Evolutionary conservation across 37 sponge, comb jelly and placozoan genomes (phyloP).

Genomic region (Geodia barretti): DNA sequence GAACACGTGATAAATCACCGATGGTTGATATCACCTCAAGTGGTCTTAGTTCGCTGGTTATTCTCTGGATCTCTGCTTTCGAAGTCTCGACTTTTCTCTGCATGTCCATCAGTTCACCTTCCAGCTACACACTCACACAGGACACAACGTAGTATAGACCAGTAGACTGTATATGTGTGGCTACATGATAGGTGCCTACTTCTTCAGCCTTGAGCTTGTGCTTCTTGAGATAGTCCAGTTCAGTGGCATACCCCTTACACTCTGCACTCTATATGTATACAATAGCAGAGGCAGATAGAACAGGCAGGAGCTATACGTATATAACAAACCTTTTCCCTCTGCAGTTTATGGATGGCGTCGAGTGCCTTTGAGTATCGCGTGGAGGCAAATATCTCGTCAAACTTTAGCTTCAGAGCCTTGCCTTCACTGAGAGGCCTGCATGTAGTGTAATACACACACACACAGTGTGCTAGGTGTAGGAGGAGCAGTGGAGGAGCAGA

Average conservation of each 20-base stretch:
- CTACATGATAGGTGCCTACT: slow-evolving; percentile 14
- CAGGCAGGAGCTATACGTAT: background rate
- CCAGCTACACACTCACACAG: slow-evolving; percentile 46
- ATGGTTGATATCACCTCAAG: slow-evolving; percentile 44
- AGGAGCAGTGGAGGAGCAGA: background rate
- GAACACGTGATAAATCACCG: background rate
- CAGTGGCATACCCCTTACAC: slow-evolving; percentile 43
- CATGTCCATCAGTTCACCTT: slow-evolving; percentile 36
- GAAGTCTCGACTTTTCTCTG: slow-evolving; percentile 65
- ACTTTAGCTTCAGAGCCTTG: slow-evolving; percentile 89
- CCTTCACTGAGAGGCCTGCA: slow-evolving; percentile 93
- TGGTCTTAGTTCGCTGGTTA: slow-evolving; percentile 64
- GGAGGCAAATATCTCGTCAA: slow-evolving; percentile 98
- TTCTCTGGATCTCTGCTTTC: slow-evolving; percentile 38
- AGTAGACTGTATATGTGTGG: background rate
- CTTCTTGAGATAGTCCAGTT: slow-evolving; percentile 67
- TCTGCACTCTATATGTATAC: slow-evolving; percentile 16
- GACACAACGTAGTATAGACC: background rate
- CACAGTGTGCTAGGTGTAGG: background rate
- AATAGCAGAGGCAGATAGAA: background rate
- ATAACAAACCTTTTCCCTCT: slow-evolving; percentile 48
- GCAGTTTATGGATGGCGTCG: slow-evolving; percentile 68
- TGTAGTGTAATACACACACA: background rate
- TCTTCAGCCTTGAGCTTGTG: slow-evolving; percentile 77
- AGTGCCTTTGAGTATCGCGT: slow-evolving; percentile 82